Percentiles rank a stretch among this genome's conserved stretches.
Evolutionary conservation across 2,888 invertebrate species (phyloP).

Genomic region (Drosophila engyochracea): DNA sequence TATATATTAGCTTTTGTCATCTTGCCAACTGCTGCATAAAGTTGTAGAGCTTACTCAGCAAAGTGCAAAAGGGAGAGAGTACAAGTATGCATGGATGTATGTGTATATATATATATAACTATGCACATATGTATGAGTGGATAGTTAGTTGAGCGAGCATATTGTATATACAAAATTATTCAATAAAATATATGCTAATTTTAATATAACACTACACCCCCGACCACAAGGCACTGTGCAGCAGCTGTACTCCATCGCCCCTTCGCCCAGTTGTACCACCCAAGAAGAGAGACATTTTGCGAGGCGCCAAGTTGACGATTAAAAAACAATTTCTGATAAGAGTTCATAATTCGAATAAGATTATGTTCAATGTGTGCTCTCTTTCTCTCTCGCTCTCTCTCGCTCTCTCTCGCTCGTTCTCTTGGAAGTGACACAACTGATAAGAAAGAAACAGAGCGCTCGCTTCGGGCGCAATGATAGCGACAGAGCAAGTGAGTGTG

Average conservation of each 20-base stretch:
- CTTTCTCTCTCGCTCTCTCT: not conserved
- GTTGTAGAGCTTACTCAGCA: constrained; percentile 2
- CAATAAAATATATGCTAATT: constrained; percentile 54
- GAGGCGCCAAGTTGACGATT: constrained; percentile 53
- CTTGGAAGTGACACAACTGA: constrained; percentile 18
- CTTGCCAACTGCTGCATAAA: constrained; percentile 24
- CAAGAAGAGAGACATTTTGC: constrained; percentile 18
- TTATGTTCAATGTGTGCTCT: constrained; percentile 36
- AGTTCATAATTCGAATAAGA: constrained; percentile 52
- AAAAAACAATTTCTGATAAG: constrained; percentile 60
- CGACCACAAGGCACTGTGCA: constrained; percentile 4
- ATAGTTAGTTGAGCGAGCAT: constrained; percentile 1
- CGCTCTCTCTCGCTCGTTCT: not conserved
- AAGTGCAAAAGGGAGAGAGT: not conserved
- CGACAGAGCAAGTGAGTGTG: constrained; percentile 5
- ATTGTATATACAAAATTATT: constrained; percentile 2
- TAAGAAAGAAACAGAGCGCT: constrained; percentile 46
- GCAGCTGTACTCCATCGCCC: not conserved
- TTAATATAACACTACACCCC: constrained; percentile 57
- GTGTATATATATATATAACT: not conserved
- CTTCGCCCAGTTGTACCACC: not conserved
- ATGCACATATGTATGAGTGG: not conserved
- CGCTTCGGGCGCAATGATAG: not conserved
- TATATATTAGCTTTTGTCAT: constrained; percentile 8
- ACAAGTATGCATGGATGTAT: not conserved